Evolutionary conservation across 2,113 vertebrate genomes (phyloP).

Genomic region (Arothron firmamentum): DNA sequence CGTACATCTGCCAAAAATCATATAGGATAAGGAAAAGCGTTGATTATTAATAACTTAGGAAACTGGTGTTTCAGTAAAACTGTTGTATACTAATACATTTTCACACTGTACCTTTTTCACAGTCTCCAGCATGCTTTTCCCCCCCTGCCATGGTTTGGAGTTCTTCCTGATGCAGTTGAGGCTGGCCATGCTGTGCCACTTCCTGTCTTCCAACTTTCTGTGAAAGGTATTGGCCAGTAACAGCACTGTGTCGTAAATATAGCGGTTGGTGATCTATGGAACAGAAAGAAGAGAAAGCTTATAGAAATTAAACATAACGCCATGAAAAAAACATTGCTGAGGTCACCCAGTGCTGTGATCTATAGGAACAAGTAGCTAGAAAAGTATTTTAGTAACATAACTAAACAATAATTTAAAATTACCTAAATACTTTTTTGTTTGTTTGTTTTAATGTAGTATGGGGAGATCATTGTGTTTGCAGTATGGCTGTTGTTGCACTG

Average conservation of each 20-base stretch:
- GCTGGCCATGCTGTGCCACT: constrained; percentile 99
- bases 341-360: too few species aligned
- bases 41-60: too few species aligned
- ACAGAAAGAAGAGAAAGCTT: not conserved
- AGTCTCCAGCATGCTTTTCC: constrained; percentile 94
- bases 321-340: too few species aligned
- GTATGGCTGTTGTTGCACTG: not conserved
- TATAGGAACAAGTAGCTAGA: constrained; percentile 16
- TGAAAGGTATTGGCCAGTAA: constrained; percentile 96
- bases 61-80: not conserved
- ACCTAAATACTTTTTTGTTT: not conserved
- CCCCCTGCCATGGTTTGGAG: constrained; percentile 97
- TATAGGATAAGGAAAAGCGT: too few species aligned
- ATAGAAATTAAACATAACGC: not conserved
- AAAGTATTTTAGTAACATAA: not conserved
- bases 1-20: too few species aligned
- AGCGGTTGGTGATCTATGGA: constrained; percentile 92
- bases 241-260: constrained; percentile 94
- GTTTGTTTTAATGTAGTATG: not conserved
- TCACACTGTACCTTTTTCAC: constrained; percentile 87
- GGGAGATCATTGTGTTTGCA: not conserved
- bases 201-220: constrained; percentile 95
- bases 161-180: constrained; percentile 97
- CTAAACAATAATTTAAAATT: not conserved
- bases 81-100: not conserved